Evolutionary conservation across 2,888 invertebrate species (phyloP), one percentile per base, ranked within the genome.

Genomic region (Bembecia ichneumoniformis): DNA sequence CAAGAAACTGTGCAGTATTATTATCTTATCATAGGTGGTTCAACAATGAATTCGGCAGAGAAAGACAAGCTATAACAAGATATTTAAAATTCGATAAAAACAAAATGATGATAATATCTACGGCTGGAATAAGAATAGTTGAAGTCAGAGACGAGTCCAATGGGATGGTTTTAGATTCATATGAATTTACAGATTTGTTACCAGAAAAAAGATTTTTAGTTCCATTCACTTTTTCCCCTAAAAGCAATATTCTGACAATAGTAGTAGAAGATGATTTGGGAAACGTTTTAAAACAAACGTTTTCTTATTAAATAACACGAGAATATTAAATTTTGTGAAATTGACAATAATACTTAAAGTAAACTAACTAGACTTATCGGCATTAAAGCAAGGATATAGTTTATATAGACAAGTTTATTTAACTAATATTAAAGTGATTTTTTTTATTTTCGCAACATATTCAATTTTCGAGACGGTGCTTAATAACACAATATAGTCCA

Each of bases 191-290:
- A 35, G 88, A 89, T 57, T 76, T 82, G 49, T 77, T 89, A 49
- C 82, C 90, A 43, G 90, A 89, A 63, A 90, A 89, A 67, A 82
- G 88, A 58, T 90, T 90, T 67, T 76, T 88, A 62, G 73, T 90
- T 52, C 89, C 89, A 7, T 87, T 87, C 67, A 87, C 88, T 35
- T 82, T 84, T 65, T 79, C 87, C 47, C 79, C 77, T 48, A 82
- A 79, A 70, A 81, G 76, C 51, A 83, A 78, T 74, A 82, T 82
- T 53, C 71, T 89, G 49, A 89, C 89, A 46, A 87, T 93, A 61
- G 88, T 92, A 49, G 91, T 91, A 43, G 91, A 92, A 74, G 92
- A 93, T 62, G 90, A 91, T 56, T 72, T 88, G 56, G 93, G 93
- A 58, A 91, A 91, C 68, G 89, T 92, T 56, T 77, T 93, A 52